phyloP scores from a whole-genome alignment of 30 jellyfish, hydroid and myxozoan species.

The Kudoa iwatai region DNA sequence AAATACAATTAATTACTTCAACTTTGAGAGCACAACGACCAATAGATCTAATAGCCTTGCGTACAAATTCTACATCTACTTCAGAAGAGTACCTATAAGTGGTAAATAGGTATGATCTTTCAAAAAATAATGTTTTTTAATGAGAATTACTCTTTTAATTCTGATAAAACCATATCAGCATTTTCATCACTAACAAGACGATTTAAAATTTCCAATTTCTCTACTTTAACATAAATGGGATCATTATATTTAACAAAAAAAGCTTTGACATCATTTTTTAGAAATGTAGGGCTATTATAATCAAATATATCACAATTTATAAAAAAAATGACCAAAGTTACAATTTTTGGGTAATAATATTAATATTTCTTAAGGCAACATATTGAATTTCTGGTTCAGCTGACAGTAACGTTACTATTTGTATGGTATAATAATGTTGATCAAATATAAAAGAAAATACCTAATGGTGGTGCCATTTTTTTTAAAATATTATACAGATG shows the following conservation, averaged over 20 bases:
- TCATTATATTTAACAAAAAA: constrained; percentile 75
- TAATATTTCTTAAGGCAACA: constrained; percentile 76
- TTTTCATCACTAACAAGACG: constrained; percentile 37
- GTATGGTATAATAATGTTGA: too few relatives aligned
- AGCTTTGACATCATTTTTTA: constrained; percentile 55
- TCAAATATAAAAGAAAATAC: too few relatives aligned
- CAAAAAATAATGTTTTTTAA: neutral
- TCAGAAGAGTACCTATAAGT: constrained; percentile 48
- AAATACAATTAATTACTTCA: too few relatives aligned
- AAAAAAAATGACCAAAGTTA: constrained; percentile 1
- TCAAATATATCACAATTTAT: too few relatives aligned
- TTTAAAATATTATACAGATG: constrained; percentile 8
- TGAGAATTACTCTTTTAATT: constrained; percentile 32
- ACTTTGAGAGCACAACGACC: constrained; percentile 93
- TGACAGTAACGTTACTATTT: constrained; percentile 36
- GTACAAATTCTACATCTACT: constrained; percentile 80
- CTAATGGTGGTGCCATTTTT: constrained; percentile 76
- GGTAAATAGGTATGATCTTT: neutral
- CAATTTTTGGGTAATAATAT: constrained; percentile 68
- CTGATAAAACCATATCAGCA: constrained; percentile 59
- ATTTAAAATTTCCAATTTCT: constrained; percentile 50
- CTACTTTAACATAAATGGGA: constrained; percentile 63
- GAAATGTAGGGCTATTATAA: constrained; percentile 52
- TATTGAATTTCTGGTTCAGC: constrained; percentile 91
- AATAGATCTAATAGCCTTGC: constrained; percentile 65